Conservation (phyloP, 2,797 vertebrate genomes). For the Aythya fuligula region DNA sequence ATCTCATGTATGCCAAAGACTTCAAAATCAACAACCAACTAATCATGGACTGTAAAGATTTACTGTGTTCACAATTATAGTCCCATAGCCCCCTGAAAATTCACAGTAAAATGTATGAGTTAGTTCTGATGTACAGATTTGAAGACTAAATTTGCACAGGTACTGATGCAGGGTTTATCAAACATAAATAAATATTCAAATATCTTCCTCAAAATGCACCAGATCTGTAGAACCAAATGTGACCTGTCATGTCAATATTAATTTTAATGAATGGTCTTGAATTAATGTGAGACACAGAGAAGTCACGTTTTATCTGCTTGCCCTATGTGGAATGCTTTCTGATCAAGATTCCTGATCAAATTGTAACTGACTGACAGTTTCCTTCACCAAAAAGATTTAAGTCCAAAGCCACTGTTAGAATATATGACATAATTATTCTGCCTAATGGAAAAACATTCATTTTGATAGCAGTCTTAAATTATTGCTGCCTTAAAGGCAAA, state of each 20-base stretch:
- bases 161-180: not conserved
- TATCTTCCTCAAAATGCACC: not conserved
- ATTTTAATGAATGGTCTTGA: not conserved
- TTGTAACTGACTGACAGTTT: not conserved
- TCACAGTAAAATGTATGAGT: not conserved
- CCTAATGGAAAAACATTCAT: conserved; percentile 39
- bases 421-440: conserved; percentile 54
- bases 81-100: not conserved
- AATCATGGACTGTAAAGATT: not conserved
- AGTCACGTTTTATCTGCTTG: not conserved
- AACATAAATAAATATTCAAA: not conserved
- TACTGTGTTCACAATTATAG: not conserved
- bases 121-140: not conserved
- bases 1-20: accelerated
- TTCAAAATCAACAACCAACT: not conserved
- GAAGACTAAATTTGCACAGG: not conserved
- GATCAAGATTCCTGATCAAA: not conserved
- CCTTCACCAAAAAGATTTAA: not conserved
- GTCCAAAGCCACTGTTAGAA: not conserved
- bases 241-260: not conserved
- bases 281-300: not conserved
- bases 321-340: not conserved
- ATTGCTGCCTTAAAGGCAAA: conserved; percentile 45
- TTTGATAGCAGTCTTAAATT: conserved; percentile 36
- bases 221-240: accelerated